Evolutionary conservation across 2,888 invertebrate species (phyloP), one percentile per base, ranked within the genome.

Genomic region (Trissonchulus sp.): DNA sequence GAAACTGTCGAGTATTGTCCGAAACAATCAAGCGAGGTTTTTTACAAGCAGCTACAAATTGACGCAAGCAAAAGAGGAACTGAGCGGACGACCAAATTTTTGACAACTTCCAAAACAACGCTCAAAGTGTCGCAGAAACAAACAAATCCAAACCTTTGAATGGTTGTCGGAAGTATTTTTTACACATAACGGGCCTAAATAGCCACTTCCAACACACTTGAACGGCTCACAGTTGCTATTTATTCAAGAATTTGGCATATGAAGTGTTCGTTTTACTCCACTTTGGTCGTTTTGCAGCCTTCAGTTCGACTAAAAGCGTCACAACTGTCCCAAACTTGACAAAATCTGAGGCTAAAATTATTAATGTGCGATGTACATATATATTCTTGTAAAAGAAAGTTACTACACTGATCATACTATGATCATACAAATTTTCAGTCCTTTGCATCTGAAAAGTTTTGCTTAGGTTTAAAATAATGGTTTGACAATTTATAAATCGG

Each of bases 1-100:
- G 78, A 77, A 87, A 86, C 76, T 85, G 85, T 0, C 82, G 82
- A 0, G 84, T 84, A 75, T 86, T 86, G 74, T 87, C 86, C 33
- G 80, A 81, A 71, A 81, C 84, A 0, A 85, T 80, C 1, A 80
- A 78, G 15, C 68, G 77, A 0, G 83, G 83, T 36, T 81, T 75
- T 2, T 85, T 83, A 34, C 82, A 75, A 63, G 83, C 74, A 0
- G 81, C 79, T 23, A 83, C 78, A 34, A 85, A 85, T 68, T 84
- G 75, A 62, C 82, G 73, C 3, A 85, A 76, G 3, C 80, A 79
- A 62, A 78, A 77, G 3, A 85, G 34, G 76, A 85, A 85, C 28
- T 78, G 76, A 2, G 78, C 74, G 0, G 84, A 81, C 1, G 80
- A 80, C n/a, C 85, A 76, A 3, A 81, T 79, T 0, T 75, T 76